Evolutionary conservation across 2,113 vertebrate species (phyloP), one percentile per base, ranked within the genome.

Genomic region (Merops nubicus): DNA sequence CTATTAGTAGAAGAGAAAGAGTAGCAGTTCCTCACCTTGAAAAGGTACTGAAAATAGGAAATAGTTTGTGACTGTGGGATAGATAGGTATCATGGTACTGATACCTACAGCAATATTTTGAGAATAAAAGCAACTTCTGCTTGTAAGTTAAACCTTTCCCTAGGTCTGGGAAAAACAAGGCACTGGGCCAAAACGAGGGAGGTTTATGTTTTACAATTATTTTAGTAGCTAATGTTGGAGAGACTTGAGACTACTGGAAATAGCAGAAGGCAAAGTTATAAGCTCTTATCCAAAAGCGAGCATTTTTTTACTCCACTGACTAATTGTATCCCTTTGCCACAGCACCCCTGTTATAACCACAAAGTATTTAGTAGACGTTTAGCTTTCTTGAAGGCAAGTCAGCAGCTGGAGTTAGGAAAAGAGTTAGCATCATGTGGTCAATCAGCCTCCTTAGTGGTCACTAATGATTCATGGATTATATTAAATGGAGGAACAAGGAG

Each of bases 21-120:
- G 43, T 21, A 42, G 59, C 72, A 69, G 63, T 73, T 94, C 50
- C 82, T 88, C 75, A 77, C 85, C 91, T 91, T 62, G 45, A 62
- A 57, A 94, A 85, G 62, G 74, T 88, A 64, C 42, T 85, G 87
- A 92, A 91, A 94, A 85, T 15, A 57, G 40, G 62, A 82, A 53
- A 57, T 45, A 2, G 56, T 91, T 75, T 82, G 28, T 89, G 81
- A 38, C 33, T 59, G 6, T 25, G 31, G 16, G 17, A 21, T 63
- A 63, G 48, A 54, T 8, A 65, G 76, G 10, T 43, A 81, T 31
- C 9, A 4, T 15, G 7, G 38, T 42, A 25, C 22, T 45, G 45
- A 74, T 68, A 62, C 51, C 22, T 80, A 10, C 3, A 50, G 16
- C 38, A 75, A 6, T 56, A 85, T 5, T 11, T 17, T 68, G 65